These are phyloP conservation scores for Pachliopta kotzebuea DNA, from an alignment of 2,888 invertebrate genomes.

Conservation along the genomic window DNA sequence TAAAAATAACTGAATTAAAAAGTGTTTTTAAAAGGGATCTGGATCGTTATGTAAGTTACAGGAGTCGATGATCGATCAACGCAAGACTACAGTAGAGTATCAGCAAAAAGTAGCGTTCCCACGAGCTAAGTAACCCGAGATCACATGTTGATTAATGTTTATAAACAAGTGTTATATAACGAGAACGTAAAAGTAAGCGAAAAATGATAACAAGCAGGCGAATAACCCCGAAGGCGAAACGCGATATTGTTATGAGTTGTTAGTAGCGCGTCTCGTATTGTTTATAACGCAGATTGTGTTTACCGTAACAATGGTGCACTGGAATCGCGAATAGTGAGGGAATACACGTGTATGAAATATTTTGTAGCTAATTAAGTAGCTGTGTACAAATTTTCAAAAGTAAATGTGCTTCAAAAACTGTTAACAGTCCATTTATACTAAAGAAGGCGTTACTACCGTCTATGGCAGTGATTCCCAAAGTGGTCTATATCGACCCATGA, in stretches of 20 bases:
- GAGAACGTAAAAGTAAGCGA: conserved; percentile 27
- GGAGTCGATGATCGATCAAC: conserved; percentile 6
- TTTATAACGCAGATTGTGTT: conserved; percentile 16
- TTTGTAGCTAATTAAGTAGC: not conserved
- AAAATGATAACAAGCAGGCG: conserved; percentile 28
- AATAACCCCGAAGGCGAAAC: conserved; percentile 25
- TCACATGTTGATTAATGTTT: conserved; percentile 25
- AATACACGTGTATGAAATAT: conserved; percentile 6
- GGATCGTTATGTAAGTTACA: not conserved
- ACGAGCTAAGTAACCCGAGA: conserved; percentile 18
- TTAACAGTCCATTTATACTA: not conserved
- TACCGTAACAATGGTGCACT: conserved; percentile 18
- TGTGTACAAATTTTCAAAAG: not conserved
- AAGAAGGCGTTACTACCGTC: too few relatives aligned
- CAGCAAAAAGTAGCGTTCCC: conserved; percentile 21
- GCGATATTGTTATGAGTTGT: conserved; percentile 29
- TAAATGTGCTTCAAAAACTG: not conserved
- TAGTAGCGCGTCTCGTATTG: conserved; percentile 14
- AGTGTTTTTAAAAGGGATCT: not conserved
- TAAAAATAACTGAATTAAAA: not conserved
- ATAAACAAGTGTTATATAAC: conserved; percentile 30
- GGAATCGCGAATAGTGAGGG: conserved; percentile 10
- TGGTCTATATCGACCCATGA: too few relatives aligned
- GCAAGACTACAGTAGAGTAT: conserved; percentile 10
- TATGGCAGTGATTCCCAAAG: too few relatives aligned